A percentile compares a stretch with the other conserved stretches of the same genome.
These are phyloP conservation scores for Sicus ferrugineus DNA, from an alignment of 2,888 invertebrate species.

Conservation along the genomic window DNA sequence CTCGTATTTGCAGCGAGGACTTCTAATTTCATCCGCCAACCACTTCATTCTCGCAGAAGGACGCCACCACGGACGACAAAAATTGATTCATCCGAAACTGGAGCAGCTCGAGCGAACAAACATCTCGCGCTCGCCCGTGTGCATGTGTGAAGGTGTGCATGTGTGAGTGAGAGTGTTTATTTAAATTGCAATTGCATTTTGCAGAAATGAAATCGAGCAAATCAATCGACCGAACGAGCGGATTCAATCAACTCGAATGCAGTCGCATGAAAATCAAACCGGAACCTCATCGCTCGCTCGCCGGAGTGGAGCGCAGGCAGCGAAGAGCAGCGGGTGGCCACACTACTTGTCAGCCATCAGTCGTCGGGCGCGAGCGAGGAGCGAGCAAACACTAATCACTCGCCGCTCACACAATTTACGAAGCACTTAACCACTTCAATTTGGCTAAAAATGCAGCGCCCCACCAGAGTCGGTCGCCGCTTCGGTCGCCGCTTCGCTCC, in stretches of 20 bases:
- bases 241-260: constrained; percentile 26
- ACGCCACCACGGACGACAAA: too few relatives aligned
- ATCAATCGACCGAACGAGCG: constrained; percentile 22
- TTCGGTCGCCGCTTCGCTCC: too few relatives aligned
- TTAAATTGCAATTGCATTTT: constrained; percentile 8
- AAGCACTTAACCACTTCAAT: constrained; percentile 33
- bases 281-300: background rate
- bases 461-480: background rate
- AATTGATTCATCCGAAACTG: background rate
- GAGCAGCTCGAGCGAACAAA: background rate
- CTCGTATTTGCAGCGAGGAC: too few relatives aligned
- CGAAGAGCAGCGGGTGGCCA: background rate
- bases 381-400: constrained; percentile 32
- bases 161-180: background rate
- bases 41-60: too few relatives aligned
- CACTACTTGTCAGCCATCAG: background rate
- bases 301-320: background rate
- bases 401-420: constrained; percentile 29
- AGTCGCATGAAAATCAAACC: constrained; percentile 10
- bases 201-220: constrained; percentile 16
- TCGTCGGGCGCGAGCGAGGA: background rate
- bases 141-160: background rate
- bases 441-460: constrained; percentile 28
- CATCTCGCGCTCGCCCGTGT: background rate
- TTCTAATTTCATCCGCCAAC: too few relatives aligned